Evolutionary conservation across 2,797 vertebrate species (phyloP).

Genomic region (Phoxinus dragarum): DNA sequence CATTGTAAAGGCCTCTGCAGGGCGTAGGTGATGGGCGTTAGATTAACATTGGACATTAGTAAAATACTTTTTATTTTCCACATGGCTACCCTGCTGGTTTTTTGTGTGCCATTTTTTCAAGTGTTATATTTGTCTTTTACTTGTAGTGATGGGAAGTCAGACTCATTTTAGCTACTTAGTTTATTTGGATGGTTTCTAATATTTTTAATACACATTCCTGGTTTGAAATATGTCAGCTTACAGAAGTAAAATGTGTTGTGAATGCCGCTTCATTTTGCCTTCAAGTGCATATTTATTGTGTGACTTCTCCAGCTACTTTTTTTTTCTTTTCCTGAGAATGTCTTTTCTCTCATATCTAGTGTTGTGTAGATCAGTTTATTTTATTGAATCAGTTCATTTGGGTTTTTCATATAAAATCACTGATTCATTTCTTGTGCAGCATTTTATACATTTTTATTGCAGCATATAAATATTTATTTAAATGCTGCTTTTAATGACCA

Average conservation of each 20-base stretch:
- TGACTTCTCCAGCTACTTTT: no score
- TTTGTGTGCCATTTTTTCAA: not conserved
- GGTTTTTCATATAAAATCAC: no score
- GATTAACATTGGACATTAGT: not conserved
- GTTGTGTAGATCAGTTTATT: no score
- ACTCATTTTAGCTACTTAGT: not conserved
- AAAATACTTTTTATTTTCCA: not conserved
- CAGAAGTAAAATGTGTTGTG: not conserved
- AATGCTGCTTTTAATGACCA: no score
- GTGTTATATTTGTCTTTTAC: not conserved
- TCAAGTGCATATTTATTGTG: not conserved
- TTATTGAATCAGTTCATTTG: no score
- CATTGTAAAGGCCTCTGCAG: constrained; percentile 22
- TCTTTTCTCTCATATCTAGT: no score
- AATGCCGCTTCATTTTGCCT: not conserved
- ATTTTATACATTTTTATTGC: no score
- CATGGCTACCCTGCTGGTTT: not conserved
- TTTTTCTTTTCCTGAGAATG: no score
- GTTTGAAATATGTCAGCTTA: not conserved
- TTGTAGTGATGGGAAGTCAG: not conserved
- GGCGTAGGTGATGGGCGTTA: constrained; percentile 9
- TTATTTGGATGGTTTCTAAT: not conserved
- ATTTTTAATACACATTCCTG: not conserved
- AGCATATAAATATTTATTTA: no score
- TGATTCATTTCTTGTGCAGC: no score